Conservation (phyloP, 2,888 invertebrate species). For the Drosophila falleni region DNA sequence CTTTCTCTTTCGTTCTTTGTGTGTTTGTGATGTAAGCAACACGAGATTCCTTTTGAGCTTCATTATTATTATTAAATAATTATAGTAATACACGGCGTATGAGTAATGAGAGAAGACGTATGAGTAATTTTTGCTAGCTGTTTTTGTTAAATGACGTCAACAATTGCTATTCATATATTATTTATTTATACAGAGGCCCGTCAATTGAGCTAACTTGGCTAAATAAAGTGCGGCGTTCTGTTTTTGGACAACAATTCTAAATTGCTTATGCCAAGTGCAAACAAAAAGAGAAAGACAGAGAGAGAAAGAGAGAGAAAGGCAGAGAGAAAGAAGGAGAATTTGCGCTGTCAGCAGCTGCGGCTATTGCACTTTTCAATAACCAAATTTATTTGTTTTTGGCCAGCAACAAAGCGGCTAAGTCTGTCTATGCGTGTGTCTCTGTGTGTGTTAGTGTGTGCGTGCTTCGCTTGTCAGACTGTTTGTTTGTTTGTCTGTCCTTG, state of each 20-base stretch:
- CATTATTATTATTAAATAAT: constrained; percentile 49
- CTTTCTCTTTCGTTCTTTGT: not conserved
- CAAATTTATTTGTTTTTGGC: constrained; percentile 36
- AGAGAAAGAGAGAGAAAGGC: no score
- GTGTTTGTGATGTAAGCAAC: constrained; percentile 33
- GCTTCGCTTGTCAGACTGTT: constrained; percentile 6
- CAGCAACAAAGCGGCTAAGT: constrained; percentile 29
- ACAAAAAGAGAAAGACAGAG: not conserved
- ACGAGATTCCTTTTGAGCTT: constrained; percentile 38
- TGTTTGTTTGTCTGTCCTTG: constrained; percentile 57
- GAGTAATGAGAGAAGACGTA: constrained; percentile 53
- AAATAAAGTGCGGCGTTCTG: constrained; percentile 35
- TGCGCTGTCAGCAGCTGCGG: constrained; percentile 44
- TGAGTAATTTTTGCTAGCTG: constrained; percentile 5
- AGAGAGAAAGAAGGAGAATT: not conserved
- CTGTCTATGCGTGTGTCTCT: not conserved
- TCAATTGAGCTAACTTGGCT: constrained; percentile 47
- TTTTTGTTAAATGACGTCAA: constrained; percentile 46
- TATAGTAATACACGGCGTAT: constrained; percentile 50
- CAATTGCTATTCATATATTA: constrained; percentile 39
- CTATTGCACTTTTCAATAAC: constrained; percentile 56
- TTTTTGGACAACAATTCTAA: constrained; percentile 43
- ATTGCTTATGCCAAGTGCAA: constrained; percentile 51
- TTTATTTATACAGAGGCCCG: constrained; percentile 31
- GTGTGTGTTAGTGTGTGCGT: not conserved